Base-by-base conservation (phyloP, 2,797 vertebrate species). In the Pteropus rufus region DNA sequence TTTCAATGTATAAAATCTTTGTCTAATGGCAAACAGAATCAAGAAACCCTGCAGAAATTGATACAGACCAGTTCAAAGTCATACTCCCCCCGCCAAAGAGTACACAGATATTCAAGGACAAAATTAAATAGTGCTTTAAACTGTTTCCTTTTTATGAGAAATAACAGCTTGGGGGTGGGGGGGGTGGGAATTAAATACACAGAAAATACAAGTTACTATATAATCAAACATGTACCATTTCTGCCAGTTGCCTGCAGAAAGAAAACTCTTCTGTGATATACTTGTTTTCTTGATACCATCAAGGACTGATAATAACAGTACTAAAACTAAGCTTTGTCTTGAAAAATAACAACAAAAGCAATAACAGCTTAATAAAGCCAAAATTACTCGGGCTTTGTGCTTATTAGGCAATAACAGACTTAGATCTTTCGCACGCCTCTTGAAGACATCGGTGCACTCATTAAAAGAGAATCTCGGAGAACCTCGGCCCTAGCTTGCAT, bases 41-140 rank as follows among this genome's bases (percentile, higher is more conserved):
- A 77, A 73, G 60, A 83, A 92, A 75, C 9, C 36, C 41, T 67
- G 86, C 0, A 97, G 72, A 97, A 96, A 94, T 18, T 84, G 26
- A 77, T 56, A 94, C 0, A 92, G 41, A 72, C 14, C 44, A 56
- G 62, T 89, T 86, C 23, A 67, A 93, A 94, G n/a, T 21, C 34
- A 73, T 7, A 46, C 46, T 4, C 39, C 24, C 10, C 26, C 67
- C 26, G 16, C 10, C 24, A 26, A 87, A 75, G 0, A 80, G 52
- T 21, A 91, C 26, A 85, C 9, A 4, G 49, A 79, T 91, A 91
- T 62, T 92, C 87, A 93, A 89, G 69, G 23, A 83, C 36, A 94
- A 94, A 91, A 80, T 93, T 46, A 90, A 94, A 89, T 0, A 39
- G 31, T 46, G 44, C 29, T 95, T 65, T 54, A 65, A n/a, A 21